Percentiles rank a stretch among this genome's conserved stretches.
Evolutionary conservation across 2,888 invertebrate species (phyloP).

Genomic region (Dolichopus griseipennis): DNA sequence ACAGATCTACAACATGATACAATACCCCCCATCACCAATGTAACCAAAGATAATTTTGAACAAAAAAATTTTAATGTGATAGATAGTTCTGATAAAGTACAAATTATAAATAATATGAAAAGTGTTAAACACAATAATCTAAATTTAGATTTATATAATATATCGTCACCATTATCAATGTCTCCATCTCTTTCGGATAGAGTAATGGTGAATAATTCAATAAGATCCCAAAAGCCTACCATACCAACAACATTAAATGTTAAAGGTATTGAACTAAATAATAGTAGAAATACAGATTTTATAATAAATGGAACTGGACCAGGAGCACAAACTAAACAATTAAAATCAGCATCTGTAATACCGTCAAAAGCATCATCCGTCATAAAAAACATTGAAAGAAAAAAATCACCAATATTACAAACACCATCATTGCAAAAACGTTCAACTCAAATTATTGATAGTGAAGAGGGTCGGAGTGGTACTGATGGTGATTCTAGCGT

Average conservation of each 20-base stretch:
- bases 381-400: neutral
- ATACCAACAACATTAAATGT: neutral
- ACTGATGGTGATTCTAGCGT: constrained; percentile 9
- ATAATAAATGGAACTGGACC: neutral
- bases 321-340: neutral
- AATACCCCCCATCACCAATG: neutral
- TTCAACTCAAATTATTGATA: neutral
- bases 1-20: constrained; percentile 9
- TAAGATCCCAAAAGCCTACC: neutral
- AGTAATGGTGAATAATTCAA: neutral
- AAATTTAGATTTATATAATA: neutral
- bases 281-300: neutral
- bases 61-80: constrained; percentile 17
- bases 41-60: neutral
- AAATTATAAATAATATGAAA: neutral
- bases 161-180: neutral
- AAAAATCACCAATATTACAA: neutral
- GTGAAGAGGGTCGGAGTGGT: neutral
- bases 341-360: neutral
- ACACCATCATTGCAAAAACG: too few species aligned
- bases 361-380: neutral
- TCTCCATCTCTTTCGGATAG: neutral
- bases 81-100: neutral
- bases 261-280: neutral
- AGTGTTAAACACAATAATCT: neutral